Base-by-base conservation (phyloP, 64 coral and sea anemone species). In the Trachythela sp. region DNA sequence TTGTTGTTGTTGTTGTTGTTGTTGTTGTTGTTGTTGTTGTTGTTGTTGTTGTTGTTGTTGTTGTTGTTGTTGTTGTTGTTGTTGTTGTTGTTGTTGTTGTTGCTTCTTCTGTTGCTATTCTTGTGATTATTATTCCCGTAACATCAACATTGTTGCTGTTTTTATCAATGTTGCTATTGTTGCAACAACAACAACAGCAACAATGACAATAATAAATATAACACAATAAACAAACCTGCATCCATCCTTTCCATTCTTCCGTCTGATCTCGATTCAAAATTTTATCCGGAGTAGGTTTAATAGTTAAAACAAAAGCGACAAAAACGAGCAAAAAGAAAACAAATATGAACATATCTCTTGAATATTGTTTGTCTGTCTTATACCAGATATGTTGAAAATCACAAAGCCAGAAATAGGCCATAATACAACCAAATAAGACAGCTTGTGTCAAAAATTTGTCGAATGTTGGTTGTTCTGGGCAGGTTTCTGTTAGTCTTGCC, bases 171-270 rank as follows among this genome's bases (percentile, higher is more conserved):
- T n/a, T n/a, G n/a, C n/a, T n/a, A n/a, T n/a, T n/a, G n/a, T n/a
- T n/a, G n/a, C n/a, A n/a, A n/a, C n/a, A n/a, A n/a, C n/a, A n/a
- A 80, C 9, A 80, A 29, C 15, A 8, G 0, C 13, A 35, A 80
- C 30, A 80, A 29, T 4, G 15, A 22, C 33, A 35, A 38, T 15
- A 0, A 8, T 17, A 4, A 29, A 80, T 13, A 0, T 15, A 80
- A 1, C 2, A 20, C 49, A 89, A 13, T 85, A 89, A 43, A 35
- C 68, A 14, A 11, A 98, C 95, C 95, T 98, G 95, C 95, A 98
- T 98, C 95, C 95, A 98, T 24, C 95, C 95, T 91, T 94, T 98
- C 95, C 95, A 97, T 41, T 97, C 95, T 76, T 97, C 95, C 0
- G 95, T 98, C 89, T 98, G 95, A 75, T 98, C 91, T 86, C 95